Evolutionary conservation across 2,113 vertebrate species (phyloP), one percentile per base, ranked within the genome.

Genomic region (Solea senegalensis): DNA sequence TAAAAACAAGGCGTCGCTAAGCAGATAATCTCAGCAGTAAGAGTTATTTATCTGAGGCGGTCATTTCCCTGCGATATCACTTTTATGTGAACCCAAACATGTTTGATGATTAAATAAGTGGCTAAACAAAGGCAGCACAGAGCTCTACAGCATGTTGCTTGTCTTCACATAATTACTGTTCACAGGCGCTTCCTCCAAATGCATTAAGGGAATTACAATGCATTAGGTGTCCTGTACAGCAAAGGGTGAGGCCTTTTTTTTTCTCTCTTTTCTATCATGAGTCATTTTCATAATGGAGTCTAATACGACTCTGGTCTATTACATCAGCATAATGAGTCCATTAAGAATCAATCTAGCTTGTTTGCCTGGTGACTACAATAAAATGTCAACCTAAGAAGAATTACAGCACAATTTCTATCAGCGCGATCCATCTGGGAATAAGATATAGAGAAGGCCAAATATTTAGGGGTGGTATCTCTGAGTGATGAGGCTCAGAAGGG

Each of bases 291-390:
- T 73, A 77, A 86, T 70, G 45, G 34, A 62, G 61, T 63, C 40
- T 54, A 66, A 65, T 74, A 67, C 12, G 58, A 64, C 64, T 83
- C 59, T 44, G 65, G 68, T 62, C 63, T 78, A 60, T 86, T 83
- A 76, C 76, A 71, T 74, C 81, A 78, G 50, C 15, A 28, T 71
- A 82, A 83, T 82, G 70, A 78, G 68, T 65, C 78, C 79, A 86
- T 87, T 80, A 85, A 71, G 61, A 77, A 76, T 74, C 80, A 81
- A 83, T 85, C 74, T 70, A 57, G 57, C 46, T 46, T 76, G 70
- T 81, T 77, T 85, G 52, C 78, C 48, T 64, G 64, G 60, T 41
- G 57, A 69, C 48, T 55, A n/a, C 51, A 73, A 84, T 59, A 69
- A 68, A 83, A 70, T 3, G 52, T 62, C 56, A 85, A 69, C 34